phyloP scores from a whole-genome alignment of 1,140 invertebrate genomes.

The Nasonia longicornis region DNA sequence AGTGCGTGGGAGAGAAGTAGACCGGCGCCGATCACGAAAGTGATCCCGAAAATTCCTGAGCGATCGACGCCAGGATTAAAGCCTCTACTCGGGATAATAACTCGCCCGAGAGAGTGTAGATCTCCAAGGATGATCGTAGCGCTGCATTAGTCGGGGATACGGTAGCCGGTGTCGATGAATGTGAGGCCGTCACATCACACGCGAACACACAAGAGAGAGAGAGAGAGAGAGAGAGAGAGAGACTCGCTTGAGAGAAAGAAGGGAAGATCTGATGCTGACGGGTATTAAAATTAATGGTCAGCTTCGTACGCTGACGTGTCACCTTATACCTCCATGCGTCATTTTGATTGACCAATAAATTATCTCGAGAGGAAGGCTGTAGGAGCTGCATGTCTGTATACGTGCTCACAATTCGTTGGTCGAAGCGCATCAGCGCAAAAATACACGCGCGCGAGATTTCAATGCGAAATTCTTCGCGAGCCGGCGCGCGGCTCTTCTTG shows the following conservation, averaged over 20 bases:
- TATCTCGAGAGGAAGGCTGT: constrained; percentile 51
- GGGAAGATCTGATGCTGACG: constrained; percentile 62
- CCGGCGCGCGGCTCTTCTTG: not conserved
- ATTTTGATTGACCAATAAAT: constrained; percentile 70
- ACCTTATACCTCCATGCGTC: constrained; percentile 69
- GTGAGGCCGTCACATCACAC: constrained; percentile 44
- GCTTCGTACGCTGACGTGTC: constrained; percentile 65
- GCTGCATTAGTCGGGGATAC: constrained; percentile 59
- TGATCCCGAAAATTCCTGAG: constrained; percentile 22
- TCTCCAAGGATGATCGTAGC: constrained; percentile 57
- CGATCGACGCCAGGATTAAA: constrained; percentile 45
- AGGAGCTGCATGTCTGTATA: not conserved
- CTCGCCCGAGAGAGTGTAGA: constrained; percentile 48
- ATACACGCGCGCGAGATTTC: not conserved
- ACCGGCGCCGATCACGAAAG: not conserved
- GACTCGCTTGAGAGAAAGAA: constrained; percentile 26
- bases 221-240: constrained; percentile 25
- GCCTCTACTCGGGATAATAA: constrained; percentile 50
- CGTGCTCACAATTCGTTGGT: constrained; percentile 2
- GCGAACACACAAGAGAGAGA: constrained; percentile 32
- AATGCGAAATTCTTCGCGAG: constrained; percentile 21
- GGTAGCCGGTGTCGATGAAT: constrained; percentile 62
- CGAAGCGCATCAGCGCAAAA: not conserved
- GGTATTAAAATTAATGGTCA: constrained; percentile 68
- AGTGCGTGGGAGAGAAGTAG: not conserved